Base-by-base conservation (phyloP, 1,140 invertebrate genomes). In the Calliphora vicina region DNA sequence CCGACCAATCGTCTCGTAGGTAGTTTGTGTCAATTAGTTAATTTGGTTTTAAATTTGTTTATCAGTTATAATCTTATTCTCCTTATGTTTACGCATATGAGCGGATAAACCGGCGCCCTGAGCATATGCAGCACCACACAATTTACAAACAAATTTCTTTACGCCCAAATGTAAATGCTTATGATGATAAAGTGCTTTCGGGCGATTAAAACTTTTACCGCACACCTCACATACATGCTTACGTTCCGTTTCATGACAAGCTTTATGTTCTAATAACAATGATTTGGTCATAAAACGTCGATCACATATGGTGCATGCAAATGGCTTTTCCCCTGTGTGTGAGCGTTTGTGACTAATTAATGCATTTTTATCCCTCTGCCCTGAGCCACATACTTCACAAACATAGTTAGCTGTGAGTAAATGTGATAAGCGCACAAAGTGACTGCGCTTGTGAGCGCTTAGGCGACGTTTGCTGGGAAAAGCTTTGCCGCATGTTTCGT, bases 261-360 rank as follows among this genome's bases (percentile, higher is more conserved):
- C 95, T 91, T 96, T 96, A 42, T 89, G 88, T 5, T 89, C 88
- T 25, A 85, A 87, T 2, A 89, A 83, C 12, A 89, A 81, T 0
- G 88, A 87, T 43, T 87, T 87, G 9, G 88, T 89, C 0, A 87
- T 87, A 43, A 89, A 89, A 23, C 86, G 83, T 1, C 86, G 86
- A 0, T 82, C 80, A 20, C 88, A 89, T n/a, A 84, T 85, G 42
- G 83, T 81, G 26, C 88, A 89, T 25, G 85, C 83, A 87, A 97
- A 97, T 0, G 99, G 99, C 90, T 99, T 99, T 89, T 99, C 99
- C 0, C 98, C 97, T 2, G 97, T 98, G 90, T 99, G 97, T 1
- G 97, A 98, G 29, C 97, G 93, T 17, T 98, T 96, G 91, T 99
- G 97, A n/a, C 97, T 99, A 80, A 97, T 98, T 0, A 89, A n/a